phyloP scores from a whole-genome alignment of 2,888 invertebrate species.

The Taenaris catops region DNA sequence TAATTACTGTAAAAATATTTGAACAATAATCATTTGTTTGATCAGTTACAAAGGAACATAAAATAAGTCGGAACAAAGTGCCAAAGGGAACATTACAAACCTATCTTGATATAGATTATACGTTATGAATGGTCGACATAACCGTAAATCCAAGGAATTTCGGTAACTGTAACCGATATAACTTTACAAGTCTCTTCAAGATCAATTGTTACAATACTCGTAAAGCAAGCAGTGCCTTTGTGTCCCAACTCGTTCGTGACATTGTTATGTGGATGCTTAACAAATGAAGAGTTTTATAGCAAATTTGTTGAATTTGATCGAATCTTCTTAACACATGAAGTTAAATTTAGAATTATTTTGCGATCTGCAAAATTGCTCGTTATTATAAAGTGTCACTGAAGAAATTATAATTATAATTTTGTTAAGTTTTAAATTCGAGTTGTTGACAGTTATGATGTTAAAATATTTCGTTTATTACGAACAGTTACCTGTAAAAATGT shows the following conservation, averaged over 20 bases:
- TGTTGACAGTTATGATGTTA: too few relatives aligned
- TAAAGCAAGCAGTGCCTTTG: conserved; percentile 56
- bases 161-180: conserved; percentile 52
- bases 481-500: too few relatives aligned
- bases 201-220: conserved; percentile 58
- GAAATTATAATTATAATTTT: too few relatives aligned
- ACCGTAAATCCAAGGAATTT: conserved; percentile 56
- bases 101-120: conserved; percentile 31
- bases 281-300: conserved; percentile 39
- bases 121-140: conserved; percentile 33
- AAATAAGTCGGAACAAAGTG: conserved; percentile 1
- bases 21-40: background rate
- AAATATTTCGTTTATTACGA: too few relatives aligned
- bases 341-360: too few relatives aligned
- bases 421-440: too few relatives aligned
- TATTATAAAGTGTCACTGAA: too few relatives aligned
- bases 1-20: background rate
- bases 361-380: too few relatives aligned
- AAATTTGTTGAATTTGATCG: too few relatives aligned
- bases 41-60: too few relatives aligned
- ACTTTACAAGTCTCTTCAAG: conserved; percentile 55
- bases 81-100: conserved; percentile 13
- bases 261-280: conserved; percentile 45
- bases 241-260: conserved; percentile 48
- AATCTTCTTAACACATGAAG: too few relatives aligned